A percentile compares a stretch with the other conserved stretches of the same genome.
Conservation (phyloP, 2,113 vertebrate species). For the Platysteira castanea region DNA sequence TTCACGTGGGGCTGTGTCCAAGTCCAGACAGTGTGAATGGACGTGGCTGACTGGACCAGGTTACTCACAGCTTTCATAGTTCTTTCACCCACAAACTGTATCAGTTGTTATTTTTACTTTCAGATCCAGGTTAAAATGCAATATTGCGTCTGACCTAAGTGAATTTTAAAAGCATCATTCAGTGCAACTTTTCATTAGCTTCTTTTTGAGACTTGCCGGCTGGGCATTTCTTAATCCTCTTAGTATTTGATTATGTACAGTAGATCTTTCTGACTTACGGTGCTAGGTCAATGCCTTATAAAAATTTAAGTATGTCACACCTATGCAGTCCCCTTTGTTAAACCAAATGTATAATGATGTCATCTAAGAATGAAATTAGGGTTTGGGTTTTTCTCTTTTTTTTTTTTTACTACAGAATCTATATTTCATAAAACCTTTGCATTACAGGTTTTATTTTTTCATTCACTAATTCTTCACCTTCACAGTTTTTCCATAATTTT, state of each 20-base stretch:
- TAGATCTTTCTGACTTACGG: constrained; percentile 33
- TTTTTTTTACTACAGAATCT: neutral
- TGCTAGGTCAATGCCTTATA: constrained; percentile 62
- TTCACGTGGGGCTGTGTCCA: neutral
- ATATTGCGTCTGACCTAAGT: neutral
- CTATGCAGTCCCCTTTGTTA: constrained; percentile 54
- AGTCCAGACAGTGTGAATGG: neutral
- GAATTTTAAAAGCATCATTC: neutral
- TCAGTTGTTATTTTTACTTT: neutral
- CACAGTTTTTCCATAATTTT: neutral
- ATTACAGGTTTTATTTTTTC: neutral
- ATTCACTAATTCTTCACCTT: neutral
- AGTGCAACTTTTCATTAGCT: neutral
- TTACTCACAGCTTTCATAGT: neutral
- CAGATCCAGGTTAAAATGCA: constrained; percentile 14
- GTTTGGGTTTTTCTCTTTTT: neutral
- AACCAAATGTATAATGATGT: constrained; percentile 25
- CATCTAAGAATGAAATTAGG: neutral
- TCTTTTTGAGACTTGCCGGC: neutral
- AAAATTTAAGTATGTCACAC: constrained; percentile 16
- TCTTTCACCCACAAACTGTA: neutral
- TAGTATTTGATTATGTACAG: constrained; percentile 24
- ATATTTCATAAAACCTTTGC: neutral
- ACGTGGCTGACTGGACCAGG: neutral
- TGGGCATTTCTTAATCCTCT: constrained; percentile 33